Percentiles rank a stretch among this genome's conserved stretches.
phyloP scores from a whole-genome alignment of 2,113 vertebrate species.

The Ictidomys tridecemlineatus region DNA sequence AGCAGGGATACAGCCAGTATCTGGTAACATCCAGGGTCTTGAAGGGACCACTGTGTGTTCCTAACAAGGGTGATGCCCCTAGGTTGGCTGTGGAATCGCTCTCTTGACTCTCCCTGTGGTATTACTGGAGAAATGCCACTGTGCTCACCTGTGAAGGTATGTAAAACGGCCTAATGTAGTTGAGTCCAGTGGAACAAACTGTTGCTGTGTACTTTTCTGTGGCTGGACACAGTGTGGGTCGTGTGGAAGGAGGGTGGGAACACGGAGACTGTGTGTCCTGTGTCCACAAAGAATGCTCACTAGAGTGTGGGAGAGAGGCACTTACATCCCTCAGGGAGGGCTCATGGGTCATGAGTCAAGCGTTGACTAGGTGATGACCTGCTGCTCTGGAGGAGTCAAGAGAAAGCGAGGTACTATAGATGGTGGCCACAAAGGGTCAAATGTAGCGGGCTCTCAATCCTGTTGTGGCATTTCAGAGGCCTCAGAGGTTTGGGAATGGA shows the following conservation, averaged over 20 bases:
- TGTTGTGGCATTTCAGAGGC: neutral
- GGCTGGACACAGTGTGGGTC: neutral
- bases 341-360: accelerated
- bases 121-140: neutral
- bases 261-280: too few relatives aligned
- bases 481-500: neutral
- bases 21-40: neutral
- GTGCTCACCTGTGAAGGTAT: neutral
- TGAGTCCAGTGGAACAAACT: neutral
- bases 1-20: neutral
- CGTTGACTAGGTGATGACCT: neutral
- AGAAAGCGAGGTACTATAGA: neutral
- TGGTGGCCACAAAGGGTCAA: neutral
- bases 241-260: neutral
- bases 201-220: neutral
- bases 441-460: neutral
- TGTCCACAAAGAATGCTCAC: neutral
- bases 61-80: neutral
- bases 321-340: neutral
- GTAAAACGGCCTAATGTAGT: neutral
- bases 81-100: neutral
- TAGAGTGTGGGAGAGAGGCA: neutral
- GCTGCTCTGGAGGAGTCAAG: too few relatives aligned
- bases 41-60: neutral
- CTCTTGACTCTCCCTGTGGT: neutral